A percentile compares a stretch with the other conserved stretches of the same genome.
These are phyloP conservation scores for Arnoldichthys spilopterus DNA, from an alignment of 2,797 vertebrate genomes.

Conservation along the genomic window DNA sequence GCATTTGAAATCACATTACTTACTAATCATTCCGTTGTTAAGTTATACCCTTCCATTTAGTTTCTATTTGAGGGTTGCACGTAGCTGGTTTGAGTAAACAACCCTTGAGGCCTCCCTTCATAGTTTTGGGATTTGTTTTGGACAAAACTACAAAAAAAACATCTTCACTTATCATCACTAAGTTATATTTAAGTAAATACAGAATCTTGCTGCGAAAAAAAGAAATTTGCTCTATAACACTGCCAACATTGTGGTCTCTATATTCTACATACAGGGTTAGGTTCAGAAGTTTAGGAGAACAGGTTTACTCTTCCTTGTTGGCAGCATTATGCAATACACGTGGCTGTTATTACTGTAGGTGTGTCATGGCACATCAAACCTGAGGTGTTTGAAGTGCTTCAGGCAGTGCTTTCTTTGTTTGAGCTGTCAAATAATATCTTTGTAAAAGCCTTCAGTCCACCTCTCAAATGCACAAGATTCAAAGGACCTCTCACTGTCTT, in stretches of 20 bases:
- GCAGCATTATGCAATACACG: conserved; percentile 23
- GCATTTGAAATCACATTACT: conserved; percentile 50
- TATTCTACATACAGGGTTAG: conserved; percentile 43
- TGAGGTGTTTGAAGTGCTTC: conserved; percentile 2
- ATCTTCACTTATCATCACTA: conserved; percentile 47
- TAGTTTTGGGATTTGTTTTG: conserved; percentile 50
- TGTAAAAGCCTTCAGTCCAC: not conserved
- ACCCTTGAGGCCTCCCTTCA: conserved; percentile 36
- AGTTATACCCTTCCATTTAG: conserved; percentile 21
- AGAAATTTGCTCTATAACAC: conserved; percentile 40
- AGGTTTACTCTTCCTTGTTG: conserved; percentile 24
- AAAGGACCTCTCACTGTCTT: conserved; percentile 30
- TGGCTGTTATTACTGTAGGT: conserved; percentile 17
- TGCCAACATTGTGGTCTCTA: conserved; percentile 53
- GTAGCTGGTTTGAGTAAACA: conserved; percentile 38
- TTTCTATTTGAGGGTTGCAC: conserved; percentile 38
- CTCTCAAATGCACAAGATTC: conserved; percentile 1
- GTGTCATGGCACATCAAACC: not conserved
- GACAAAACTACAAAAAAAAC: conserved; percentile 52
- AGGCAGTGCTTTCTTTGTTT: not conserved
- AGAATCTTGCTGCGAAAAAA: conserved; percentile 44
- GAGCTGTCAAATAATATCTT: not conserved
- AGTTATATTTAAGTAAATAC: conserved; percentile 53
- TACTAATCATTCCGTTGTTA: conserved; percentile 79
- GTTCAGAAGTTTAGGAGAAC: conserved; percentile 7